Conservation (phyloP, 2,888 invertebrate species). For the Torymus auratus region DNA sequence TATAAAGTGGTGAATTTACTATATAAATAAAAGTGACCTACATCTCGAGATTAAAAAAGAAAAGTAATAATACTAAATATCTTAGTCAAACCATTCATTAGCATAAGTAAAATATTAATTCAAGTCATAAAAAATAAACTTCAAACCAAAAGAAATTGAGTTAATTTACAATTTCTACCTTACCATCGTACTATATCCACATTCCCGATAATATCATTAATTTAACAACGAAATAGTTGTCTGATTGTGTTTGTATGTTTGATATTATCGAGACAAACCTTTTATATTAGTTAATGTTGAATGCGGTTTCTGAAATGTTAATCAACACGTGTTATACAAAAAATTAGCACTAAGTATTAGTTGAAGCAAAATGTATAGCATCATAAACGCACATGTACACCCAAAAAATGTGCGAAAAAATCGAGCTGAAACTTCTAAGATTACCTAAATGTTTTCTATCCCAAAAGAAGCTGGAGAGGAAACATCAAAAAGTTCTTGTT, state of each 20-base stretch:
- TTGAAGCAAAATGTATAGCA: constrained; percentile 36
- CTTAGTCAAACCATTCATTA: too few relatives aligned
- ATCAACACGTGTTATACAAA: constrained; percentile 52
- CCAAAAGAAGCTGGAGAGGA: constrained; percentile 44
- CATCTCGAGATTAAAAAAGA: neutral
- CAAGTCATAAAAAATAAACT: constrained; percentile 24
- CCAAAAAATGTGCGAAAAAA: constrained; percentile 48
- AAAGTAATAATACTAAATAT: neutral
- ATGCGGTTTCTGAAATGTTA: constrained; percentile 54
- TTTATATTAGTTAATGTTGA: constrained; percentile 37
- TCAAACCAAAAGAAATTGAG: constrained; percentile 14
- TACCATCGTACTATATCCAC: constrained; percentile 33
- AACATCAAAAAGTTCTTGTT: constrained; percentile 48
- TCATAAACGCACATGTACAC: constrained; percentile 34
- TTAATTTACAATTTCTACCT: constrained; percentile 31
- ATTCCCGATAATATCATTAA: constrained; percentile 49
- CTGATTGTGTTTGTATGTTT: neutral
- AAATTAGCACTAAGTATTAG: constrained; percentile 45
- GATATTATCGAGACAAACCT: constrained; percentile 53
- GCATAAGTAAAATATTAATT: constrained; percentile 1
- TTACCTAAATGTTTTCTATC: constrained; percentile 49
- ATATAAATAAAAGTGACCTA: too few relatives aligned
- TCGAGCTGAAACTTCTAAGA: constrained; percentile 48
- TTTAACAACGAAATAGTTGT: neutral
- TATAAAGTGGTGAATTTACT: too few relatives aligned